Percentiles rank a stretch among this genome's conserved stretches.
Conservation (phyloP, 2,888 invertebrate genomes). For the Lithophane ornitopus region DNA sequence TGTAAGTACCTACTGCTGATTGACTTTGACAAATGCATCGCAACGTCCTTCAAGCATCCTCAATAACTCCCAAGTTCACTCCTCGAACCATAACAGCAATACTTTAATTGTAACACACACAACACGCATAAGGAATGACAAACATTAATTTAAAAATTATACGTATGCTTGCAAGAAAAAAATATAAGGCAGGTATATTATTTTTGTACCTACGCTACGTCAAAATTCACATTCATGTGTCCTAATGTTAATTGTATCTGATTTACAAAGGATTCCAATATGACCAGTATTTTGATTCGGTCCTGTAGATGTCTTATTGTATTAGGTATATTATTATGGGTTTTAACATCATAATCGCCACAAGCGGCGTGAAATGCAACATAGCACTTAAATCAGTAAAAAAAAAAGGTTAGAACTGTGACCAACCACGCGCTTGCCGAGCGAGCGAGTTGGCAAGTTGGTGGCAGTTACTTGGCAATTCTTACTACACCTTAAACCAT, state of each 20-base stretch:
- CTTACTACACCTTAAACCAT: too few relatives aligned
- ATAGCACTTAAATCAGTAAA: too few relatives aligned
- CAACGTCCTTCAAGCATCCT: slow-evolving; percentile 20
- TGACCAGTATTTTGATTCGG: not conserved
- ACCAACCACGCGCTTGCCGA: too few relatives aligned
- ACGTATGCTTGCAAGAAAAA: not conserved
- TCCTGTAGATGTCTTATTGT: too few relatives aligned
- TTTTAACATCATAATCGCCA: not conserved
- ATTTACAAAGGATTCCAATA: slow-evolving; percentile 24
- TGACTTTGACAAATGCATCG: not conserved
- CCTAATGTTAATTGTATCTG: not conserved
- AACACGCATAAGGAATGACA: slow-evolving; percentile 31
- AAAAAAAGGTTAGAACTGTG: too few relatives aligned
- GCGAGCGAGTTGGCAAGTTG: too few relatives aligned
- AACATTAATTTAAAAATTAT: slow-evolving; percentile 22
- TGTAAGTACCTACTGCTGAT: not conserved
- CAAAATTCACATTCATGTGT: slow-evolving; percentile 45
- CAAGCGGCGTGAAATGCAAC: too few relatives aligned
- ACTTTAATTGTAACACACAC: slow-evolving; percentile 30
- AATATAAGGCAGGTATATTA: not conserved
- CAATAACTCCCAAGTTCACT: slow-evolving; percentile 1
- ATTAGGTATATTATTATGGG: not conserved
- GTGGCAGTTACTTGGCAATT: too few relatives aligned
- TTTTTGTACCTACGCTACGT: not conserved
- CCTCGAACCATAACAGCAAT: slow-evolving; percentile 9